Percentiles rank a stretch among this genome's conserved stretches.
These are phyloP conservation scores for Gasterosteus aculeatus DNA, from an alignment of 2,113 vertebrate genomes.

Conservation along the genomic window DNA sequence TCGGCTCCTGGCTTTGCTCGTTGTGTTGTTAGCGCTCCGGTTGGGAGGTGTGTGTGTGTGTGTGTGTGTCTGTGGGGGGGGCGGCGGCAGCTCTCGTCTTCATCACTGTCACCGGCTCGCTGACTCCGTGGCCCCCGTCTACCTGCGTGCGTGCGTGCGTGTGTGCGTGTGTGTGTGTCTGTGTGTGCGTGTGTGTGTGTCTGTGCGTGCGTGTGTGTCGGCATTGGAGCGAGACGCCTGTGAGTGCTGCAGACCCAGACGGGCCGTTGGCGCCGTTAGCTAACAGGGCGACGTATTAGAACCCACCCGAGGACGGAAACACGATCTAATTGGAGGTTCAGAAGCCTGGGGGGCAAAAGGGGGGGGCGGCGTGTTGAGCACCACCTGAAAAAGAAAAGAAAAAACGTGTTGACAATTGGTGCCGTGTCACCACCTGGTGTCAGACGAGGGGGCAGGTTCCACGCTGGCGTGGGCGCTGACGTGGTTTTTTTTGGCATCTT, in stretches of 20 bases:
- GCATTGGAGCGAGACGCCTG: constrained; percentile 35
- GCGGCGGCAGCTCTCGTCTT: constrained; percentile 60
- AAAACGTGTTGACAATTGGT: constrained; percentile 17
- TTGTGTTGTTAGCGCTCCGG: constrained; percentile 52
- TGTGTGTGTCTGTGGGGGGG: background rate
- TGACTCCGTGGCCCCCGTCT: constrained; percentile 70
- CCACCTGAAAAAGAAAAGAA: constrained; percentile 1
- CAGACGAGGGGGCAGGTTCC: constrained; percentile 56
- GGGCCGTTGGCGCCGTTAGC: constrained; percentile 61
- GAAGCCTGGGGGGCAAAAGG: too few species aligned
- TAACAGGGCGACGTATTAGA: constrained; percentile 74
- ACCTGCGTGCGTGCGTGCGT: constrained; percentile 64
- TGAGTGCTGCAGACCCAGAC: constrained; percentile 45
- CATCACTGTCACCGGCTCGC: constrained; percentile 76
- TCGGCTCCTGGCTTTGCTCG: constrained; percentile 66
- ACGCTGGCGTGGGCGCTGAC: constrained; percentile 17
- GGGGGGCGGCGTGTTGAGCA: too few species aligned
- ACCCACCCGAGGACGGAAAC: constrained; percentile 59
- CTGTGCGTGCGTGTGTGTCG: constrained; percentile 44
- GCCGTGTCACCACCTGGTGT: constrained; percentile 63
- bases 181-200: constrained; percentile 11
- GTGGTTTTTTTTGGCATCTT: constrained; percentile 23
- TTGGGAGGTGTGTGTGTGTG: too few species aligned
- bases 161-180: constrained; percentile 34
- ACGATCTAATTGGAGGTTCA: constrained; percentile 63